These are phyloP conservation scores for Drosophila greeni DNA, from an alignment of 2,888 invertebrate genomes.

Conservation along the genomic window DNA sequence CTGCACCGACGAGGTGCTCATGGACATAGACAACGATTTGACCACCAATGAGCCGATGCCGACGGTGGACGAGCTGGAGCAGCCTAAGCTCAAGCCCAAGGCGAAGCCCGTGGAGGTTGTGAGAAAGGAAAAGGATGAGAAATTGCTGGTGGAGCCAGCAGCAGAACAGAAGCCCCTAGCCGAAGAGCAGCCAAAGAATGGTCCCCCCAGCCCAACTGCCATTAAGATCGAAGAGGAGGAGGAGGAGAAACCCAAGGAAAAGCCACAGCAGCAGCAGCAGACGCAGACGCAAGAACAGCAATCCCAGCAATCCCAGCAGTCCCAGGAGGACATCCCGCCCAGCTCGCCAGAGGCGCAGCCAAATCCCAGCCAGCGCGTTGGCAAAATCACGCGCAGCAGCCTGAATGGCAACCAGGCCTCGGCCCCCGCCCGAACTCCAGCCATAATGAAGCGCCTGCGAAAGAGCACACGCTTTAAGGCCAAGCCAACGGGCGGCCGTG, in stretches of 20 bases:
- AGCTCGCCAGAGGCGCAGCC: constrained; percentile 25
- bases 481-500: constrained; percentile 43
- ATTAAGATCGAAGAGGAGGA: constrained; percentile 27
- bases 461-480: constrained; percentile 67
- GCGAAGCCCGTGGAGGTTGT: constrained; percentile 5
- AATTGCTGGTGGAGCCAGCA: background rate
- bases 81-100: constrained; percentile 5
- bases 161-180: background rate
- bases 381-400: constrained; percentile 56
- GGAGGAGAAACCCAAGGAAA: constrained; percentile 10
- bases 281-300: background rate
- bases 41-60: constrained; percentile 52
- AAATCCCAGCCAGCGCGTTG: constrained; percentile 24
- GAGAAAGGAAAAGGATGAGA: background rate
- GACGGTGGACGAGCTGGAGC: constrained; percentile 41
- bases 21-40: constrained; percentile 49
- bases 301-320: too few species aligned
- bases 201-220: background rate
- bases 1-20: constrained; percentile 19
- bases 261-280: background rate
- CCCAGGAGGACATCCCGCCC: constrained; percentile 20
- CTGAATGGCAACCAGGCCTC: constrained; percentile 44
- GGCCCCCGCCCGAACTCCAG: constrained; percentile 44
- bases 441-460: constrained; percentile 56
- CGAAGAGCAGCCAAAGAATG: background rate